Conservation (phyloP, 2,888 invertebrate species). For the Drosophila planitibia region DNA sequence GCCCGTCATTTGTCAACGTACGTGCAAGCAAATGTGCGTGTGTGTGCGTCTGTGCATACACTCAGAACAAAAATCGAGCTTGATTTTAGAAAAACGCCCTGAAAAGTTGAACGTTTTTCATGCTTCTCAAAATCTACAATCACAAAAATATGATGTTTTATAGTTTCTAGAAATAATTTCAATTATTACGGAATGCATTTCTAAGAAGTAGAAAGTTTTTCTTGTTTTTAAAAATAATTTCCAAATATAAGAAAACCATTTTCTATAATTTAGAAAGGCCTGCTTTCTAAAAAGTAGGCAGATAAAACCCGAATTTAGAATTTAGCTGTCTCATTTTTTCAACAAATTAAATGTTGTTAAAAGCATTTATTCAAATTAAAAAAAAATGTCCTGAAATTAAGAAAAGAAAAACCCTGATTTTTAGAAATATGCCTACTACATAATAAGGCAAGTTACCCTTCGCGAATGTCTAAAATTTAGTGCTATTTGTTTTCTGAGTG, state of each 20-base stretch:
- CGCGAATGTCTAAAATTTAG: background rate
- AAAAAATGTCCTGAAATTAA: fast-evolving
- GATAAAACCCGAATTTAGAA: background rate
- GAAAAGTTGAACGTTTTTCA: background rate
- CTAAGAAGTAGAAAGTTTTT: background rate
- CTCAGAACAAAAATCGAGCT: background rate
- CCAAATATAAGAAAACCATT: background rate
- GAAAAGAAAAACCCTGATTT: no score
- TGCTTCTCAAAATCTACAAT: no score
- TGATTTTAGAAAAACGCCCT: background rate
- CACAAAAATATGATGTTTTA: background rate
- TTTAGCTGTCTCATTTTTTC: no score
- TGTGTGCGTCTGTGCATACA: slow-evolving; percentile 11
- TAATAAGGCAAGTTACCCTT: no score
- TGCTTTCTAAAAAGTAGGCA: background rate
- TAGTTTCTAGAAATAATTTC: background rate
- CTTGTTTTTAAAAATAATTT: background rate
- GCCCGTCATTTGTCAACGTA: slow-evolving; percentile 78
- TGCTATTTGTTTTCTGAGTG: background rate
- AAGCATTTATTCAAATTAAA: background rate
- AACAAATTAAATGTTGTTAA: no score
- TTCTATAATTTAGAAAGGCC: background rate
- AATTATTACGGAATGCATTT: background rate
- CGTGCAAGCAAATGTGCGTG: slow-evolving; percentile 16
- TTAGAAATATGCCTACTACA: no score